These are phyloP conservation scores for Excalfactoria chinensis DNA, from an alignment of 2,113 vertebrate species.

Conservation along the genomic window DNA sequence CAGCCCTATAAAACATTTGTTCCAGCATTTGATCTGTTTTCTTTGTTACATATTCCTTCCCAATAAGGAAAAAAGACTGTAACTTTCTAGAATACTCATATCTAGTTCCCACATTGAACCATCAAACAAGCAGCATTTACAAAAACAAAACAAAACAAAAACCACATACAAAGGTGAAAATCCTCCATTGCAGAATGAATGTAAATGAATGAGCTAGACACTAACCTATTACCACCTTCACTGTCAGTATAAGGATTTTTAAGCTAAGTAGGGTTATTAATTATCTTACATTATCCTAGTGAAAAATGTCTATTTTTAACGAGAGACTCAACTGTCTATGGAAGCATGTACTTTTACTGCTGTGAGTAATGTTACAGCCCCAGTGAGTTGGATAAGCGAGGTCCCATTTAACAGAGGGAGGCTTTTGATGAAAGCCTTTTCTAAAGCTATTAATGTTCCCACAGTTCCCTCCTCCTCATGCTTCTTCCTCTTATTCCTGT, in stretches of 20 bases:
- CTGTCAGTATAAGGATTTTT: background rate
- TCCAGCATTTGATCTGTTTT: background rate
- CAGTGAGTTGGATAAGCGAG: background rate
- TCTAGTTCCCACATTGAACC: background rate
- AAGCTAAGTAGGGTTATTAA: background rate
- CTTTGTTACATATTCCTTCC: background rate
- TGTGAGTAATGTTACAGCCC: background rate
- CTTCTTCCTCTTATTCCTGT: background rate
- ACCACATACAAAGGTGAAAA: background rate
- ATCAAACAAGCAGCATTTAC: background rate
- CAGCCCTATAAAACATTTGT: background rate
- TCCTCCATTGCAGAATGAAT: background rate
- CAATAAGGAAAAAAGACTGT: background rate
- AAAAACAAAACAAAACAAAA: background rate
- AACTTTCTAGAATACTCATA: background rate
- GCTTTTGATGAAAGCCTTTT: background rate
- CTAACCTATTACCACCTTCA: background rate
- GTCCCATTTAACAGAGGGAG: background rate
- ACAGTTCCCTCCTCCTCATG: background rate
- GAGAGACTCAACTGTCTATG: background rate
- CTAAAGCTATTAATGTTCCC: background rate
- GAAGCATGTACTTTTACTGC: background rate
- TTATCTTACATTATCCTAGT: background rate
- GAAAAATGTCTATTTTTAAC: background rate
- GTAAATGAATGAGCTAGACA: background rate